Base-by-base conservation (phyloP, 23 tunicate genomes). In the Halocynthia aurantium region DNA sequence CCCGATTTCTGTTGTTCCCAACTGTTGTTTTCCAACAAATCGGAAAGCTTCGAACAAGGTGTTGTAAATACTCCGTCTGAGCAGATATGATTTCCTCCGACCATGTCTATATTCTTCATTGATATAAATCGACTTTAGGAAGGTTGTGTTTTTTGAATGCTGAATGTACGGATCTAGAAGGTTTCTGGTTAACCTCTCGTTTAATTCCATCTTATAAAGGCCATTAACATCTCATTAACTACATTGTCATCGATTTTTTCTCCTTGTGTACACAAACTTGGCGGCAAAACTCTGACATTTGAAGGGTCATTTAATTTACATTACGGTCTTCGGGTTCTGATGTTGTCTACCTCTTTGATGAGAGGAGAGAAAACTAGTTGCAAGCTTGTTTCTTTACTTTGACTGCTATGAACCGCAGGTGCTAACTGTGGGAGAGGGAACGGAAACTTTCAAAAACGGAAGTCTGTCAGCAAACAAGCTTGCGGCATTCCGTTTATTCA, bases 191-290 rank as follows among this genome's bases (percentile, higher is more conserved):
- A 20, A 9, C 19, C 19, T 10, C 10, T 9, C 31, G 22, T 49
- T 15, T 40, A 65, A 20, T 65, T 15, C 70, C 70, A 15, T 65
- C 31, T 65, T 65, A 65, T 65, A 65, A 10, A 65, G 70, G 19
- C 70, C 70, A 65, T 65, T 65, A 65, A 65, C 70, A 65, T 40
- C 9, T 65, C 70, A 65, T 65, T 65, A 65, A 65, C 70, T 40
- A 20, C 22, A 65, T 65, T 65, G 22, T 9, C 70, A 49, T 65
- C 70, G 70, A 65, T 65, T 65, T 65, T 65, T 65, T 65, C 70
- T 65, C 70, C 10, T 49, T 65, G 31, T 20, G 70, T 65, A 65
- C 70, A 65, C 70, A 65, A 65, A 65, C 17, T 49, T 65, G 22
- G 22, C 70, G 70, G 49, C 31, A 65, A 31, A 31, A 31, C 44